Percentiles rank a stretch among this genome's conserved stretches.
These are phyloP conservation scores for Diachasmimorpha longicaudata DNA, from an alignment of 1,140 invertebrate species.

Conservation along the genomic window DNA sequence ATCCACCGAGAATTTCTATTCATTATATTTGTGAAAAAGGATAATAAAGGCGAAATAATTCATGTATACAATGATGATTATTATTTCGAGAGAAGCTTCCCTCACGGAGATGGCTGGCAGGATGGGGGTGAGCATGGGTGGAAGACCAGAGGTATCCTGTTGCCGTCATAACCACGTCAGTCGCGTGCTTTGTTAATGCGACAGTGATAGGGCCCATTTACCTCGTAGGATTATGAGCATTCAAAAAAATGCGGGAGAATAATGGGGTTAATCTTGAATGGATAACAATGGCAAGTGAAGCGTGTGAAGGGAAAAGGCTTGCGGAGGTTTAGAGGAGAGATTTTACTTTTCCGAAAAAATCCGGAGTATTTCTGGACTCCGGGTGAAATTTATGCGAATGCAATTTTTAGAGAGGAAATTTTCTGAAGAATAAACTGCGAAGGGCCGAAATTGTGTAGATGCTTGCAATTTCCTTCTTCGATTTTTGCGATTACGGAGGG, in stretches of 20 bases:
- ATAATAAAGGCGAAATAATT: slow-evolving; percentile 9
- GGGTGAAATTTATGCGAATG: too few relatives aligned
- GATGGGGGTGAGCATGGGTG: slow-evolving; percentile 23
- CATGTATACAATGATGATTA: slow-evolving; percentile 35
- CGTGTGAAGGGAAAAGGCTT: not conserved
- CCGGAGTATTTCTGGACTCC: too few relatives aligned
- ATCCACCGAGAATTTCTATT: slow-evolving; percentile 23
- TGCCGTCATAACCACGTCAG: slow-evolving; percentile 53
- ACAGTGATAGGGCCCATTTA: slow-evolving; percentile 57
- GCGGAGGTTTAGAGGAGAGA: not conserved
- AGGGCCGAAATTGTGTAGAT: too few relatives aligned
- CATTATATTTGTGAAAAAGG: slow-evolving; percentile 10
- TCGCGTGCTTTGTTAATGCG: slow-evolving; percentile 45
- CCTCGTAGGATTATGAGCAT: slow-evolving; percentile 38
- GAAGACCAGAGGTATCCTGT: slow-evolving; percentile 45
- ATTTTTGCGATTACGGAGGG: too few relatives aligned
- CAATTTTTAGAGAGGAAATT: too few relatives aligned
- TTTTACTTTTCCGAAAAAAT: not conserved
- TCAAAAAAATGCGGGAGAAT: slow-evolving; percentile 24
- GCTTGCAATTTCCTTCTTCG: too few relatives aligned
- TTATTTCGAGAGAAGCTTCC: slow-evolving; percentile 31
- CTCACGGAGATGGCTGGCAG: not conserved
- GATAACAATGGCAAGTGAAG: not conserved
- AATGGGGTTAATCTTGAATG: slow-evolving; percentile 1
- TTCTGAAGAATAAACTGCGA: too few relatives aligned